A percentile compares a stretch with the other conserved stretches of the same genome.
Evolutionary conservation across 1,140 invertebrate genomes (phyloP).

Genomic region (Oscheius sp.): DNA sequence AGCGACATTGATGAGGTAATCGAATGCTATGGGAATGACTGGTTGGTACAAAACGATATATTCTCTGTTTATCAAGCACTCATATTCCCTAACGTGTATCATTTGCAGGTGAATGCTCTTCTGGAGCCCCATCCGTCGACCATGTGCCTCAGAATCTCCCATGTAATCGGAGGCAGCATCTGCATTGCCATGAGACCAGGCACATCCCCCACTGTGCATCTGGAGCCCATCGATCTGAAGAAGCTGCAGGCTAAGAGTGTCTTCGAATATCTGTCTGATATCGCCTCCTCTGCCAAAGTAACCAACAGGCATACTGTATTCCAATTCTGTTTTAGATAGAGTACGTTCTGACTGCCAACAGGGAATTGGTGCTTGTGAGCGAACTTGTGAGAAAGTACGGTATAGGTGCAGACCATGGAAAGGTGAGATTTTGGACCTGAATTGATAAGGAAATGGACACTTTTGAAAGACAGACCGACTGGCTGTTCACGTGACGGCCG

Average conservation of each 20-base stretch:
- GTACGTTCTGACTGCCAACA: constrained; percentile 8
- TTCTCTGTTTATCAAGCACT: not conserved
- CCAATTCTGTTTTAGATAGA: constrained; percentile 20
- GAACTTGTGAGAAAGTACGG: constrained; percentile 8
- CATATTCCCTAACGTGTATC: not conserved
- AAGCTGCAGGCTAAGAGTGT: constrained; percentile 38
- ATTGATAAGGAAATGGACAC: not conserved
- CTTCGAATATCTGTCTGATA: constrained; percentile 33
- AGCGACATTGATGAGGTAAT: constrained; percentile 33
- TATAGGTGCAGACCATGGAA: constrained; percentile 8
- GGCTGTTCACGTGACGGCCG: too few relatives aligned
- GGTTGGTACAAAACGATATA: not conserved
- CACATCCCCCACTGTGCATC: constrained; percentile 17
- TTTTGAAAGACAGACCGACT: too few relatives aligned
- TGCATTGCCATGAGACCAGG: constrained; percentile 29
- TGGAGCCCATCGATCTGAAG: constrained; percentile 39
- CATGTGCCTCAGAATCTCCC: constrained; percentile 28
- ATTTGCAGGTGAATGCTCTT: not conserved
- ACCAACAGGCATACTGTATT: not conserved
- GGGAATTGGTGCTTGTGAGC: constrained; percentile 6
- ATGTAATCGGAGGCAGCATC: constrained; percentile 28
- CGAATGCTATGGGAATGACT: not conserved
- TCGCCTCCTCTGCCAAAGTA: constrained; percentile 33
- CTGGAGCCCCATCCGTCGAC: constrained; percentile 20
- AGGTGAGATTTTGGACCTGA: not conserved